phyloP scores from a whole-genome alignment of 2,888 invertebrate genomes.

The Trilocha varians region DNA sequence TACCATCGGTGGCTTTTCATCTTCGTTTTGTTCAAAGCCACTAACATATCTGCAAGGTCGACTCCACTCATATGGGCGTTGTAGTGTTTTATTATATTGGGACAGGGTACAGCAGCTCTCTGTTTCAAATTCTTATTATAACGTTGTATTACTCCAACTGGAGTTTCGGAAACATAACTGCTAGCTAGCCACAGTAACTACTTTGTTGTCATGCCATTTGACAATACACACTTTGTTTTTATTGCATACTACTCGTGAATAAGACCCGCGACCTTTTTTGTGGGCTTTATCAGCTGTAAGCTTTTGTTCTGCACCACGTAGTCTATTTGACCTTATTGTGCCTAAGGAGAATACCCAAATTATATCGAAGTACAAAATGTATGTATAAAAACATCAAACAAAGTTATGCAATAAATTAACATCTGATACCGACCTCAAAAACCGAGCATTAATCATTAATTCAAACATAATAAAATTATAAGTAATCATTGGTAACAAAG shows the following conservation, averaged over 20 bases:
- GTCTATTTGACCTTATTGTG: conserved; percentile 11
- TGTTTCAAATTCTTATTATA: conserved; percentile 12
- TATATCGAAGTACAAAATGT: conserved; percentile 1
- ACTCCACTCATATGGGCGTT: conserved; percentile 12
- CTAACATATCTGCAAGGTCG: conserved; percentile 6
- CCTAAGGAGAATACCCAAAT: conserved; percentile 9
- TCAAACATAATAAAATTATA: no score
- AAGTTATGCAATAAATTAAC: no score
- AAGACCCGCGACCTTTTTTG: conserved; percentile 2
- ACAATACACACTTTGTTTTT: conserved; percentile 12
- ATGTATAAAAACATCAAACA: no score
- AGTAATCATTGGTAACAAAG: no score
- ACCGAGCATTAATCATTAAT: no score
- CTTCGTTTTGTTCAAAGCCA: conserved; percentile 6
- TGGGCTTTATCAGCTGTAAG: conserved; percentile 2
- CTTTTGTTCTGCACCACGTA: conserved; percentile 8
- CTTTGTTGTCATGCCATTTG: conserved; percentile 13
- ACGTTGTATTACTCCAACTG: conserved; percentile 6
- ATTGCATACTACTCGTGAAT: conserved; percentile 8
- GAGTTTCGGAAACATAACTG: conserved; percentile 1
- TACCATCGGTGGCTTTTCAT: conserved; percentile 13
- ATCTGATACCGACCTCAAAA: no score
- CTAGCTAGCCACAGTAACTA: conserved; percentile 10
- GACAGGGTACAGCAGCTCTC: conserved; percentile 10
- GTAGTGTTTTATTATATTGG: conserved; percentile 10